A percentile compares a stretch with the other conserved stretches of the same genome.
Conservation (phyloP, 2,888 invertebrate genomes). For the Cinara cedri region DNA sequence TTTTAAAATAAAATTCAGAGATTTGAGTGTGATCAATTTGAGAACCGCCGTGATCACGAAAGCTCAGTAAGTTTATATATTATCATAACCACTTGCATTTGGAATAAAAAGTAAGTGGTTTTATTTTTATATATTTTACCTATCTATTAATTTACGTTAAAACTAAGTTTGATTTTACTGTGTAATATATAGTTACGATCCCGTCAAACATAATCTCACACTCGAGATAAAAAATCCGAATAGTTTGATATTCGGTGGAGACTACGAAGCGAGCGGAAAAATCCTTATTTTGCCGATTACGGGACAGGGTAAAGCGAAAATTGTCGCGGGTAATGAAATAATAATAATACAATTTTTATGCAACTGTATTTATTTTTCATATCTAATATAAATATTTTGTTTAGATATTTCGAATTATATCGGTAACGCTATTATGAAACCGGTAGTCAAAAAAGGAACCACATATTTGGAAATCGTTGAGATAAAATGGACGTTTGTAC, state of each 20-base stretch:
- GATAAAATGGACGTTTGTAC: too few relatives aligned
- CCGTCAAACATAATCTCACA: neutral
- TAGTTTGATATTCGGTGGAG: constrained; percentile 60
- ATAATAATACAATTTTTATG: too few relatives aligned
- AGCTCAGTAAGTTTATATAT: constrained; percentile 58
- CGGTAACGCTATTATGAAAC: too few relatives aligned
- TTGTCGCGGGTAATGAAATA: neutral
- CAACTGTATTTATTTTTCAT: too few relatives aligned
- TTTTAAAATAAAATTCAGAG: neutral
- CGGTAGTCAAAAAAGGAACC: too few relatives aligned
- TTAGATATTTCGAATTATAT: too few relatives aligned
- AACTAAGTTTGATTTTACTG: neutral
- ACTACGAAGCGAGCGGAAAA: neutral
- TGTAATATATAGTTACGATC: neutral
- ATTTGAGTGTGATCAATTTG: neutral
- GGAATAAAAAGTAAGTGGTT: neutral
- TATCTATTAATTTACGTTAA: neutral
- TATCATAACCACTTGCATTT: too few relatives aligned
- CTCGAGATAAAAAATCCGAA: neutral
- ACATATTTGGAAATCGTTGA: too few relatives aligned
- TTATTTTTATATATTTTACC: neutral
- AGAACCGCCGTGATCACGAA: neutral
- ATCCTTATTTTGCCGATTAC: neutral
- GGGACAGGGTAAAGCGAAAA: neutral
- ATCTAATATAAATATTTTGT: too few relatives aligned